Conservation (phyloP, 2,888 invertebrate genomes). For the Nebria salina region DNA sequence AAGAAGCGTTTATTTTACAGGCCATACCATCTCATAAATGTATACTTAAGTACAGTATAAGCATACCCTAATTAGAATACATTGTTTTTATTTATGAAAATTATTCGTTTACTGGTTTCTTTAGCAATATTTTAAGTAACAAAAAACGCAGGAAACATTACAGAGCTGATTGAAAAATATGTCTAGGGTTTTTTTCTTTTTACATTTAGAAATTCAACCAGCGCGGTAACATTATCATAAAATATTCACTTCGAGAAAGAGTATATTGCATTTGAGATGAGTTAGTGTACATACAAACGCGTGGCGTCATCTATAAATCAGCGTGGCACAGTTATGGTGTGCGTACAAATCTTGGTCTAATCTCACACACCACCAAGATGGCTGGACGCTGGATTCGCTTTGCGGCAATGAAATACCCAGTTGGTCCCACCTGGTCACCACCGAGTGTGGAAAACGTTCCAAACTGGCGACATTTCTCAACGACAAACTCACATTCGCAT, state of each 20-base stretch:
- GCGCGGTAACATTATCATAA: conserved; percentile 55
- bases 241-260: conserved; percentile 56
- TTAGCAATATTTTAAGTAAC: too few species aligned
- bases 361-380: neutral
- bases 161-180: neutral
- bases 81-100: too few species aligned
- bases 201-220: conserved; percentile 44
- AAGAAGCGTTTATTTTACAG: too few species aligned
- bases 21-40: too few species aligned
- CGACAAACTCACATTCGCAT: conserved; percentile 34
- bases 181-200: conserved; percentile 22
- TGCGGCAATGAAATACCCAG: conserved; percentile 10
- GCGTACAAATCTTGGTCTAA: conserved; percentile 3
- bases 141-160: too few species aligned
- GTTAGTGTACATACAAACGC: conserved; percentile 53
- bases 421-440: conserved; percentile 23
- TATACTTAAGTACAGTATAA: too few species aligned
- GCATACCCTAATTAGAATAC: too few species aligned
- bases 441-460: neutral
- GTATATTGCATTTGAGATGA: conserved; percentile 55
- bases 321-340: conserved; percentile 46
- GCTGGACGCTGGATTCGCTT: neutral
- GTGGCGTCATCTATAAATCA: conserved; percentile 55
- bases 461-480: conserved; percentile 24
- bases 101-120: too few species aligned